Conservation (phyloP, 1,140 invertebrate genomes). For the Episyrphus balteatus region DNA sequence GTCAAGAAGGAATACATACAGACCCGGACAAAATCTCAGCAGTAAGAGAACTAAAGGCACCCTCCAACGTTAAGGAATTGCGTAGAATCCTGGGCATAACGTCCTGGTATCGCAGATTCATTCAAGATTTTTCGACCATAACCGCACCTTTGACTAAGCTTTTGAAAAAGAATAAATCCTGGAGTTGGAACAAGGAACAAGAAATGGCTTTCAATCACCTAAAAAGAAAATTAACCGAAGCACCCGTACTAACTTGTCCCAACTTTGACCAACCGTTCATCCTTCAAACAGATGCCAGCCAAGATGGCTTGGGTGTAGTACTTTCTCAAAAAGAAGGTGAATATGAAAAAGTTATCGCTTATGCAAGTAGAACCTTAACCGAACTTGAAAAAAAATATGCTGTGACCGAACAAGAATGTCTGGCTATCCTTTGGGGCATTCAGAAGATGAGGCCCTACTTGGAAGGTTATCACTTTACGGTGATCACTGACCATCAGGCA, state of each 20-base stretch:
- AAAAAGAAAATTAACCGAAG: slow-evolving; percentile 4
- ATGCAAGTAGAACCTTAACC: slow-evolving; percentile 7
- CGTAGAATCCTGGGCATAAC: slow-evolving; percentile 29
- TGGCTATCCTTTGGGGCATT: slow-evolving; percentile 31
- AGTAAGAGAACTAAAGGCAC: slow-evolving; percentile 7
- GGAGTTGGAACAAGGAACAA: not conserved
- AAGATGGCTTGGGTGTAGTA: slow-evolving; percentile 10
- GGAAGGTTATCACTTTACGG: no score
- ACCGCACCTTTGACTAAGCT: slow-evolving; percentile 9
- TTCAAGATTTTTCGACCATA: slow-evolving; percentile 25
- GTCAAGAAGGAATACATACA: no score
- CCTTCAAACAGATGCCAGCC: slow-evolving; percentile 7
- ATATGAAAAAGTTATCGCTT: slow-evolving; percentile 20
- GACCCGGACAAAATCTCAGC: no score
- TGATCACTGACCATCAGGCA: slow-evolving; percentile 13
- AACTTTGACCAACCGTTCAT: slow-evolving; percentile 7
- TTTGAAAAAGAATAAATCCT: not conserved
- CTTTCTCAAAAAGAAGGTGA: slow-evolving; percentile 15
- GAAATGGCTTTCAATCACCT: slow-evolving; percentile 2
- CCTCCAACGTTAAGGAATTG: slow-evolving; percentile 29
- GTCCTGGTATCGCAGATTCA: slow-evolving; percentile 38
- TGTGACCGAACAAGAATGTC: slow-evolving; percentile 38
- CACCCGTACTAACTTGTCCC: slow-evolving; percentile 11
- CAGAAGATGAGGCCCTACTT: slow-evolving; percentile 4
- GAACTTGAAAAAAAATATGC: slow-evolving; percentile 27